These are phyloP conservation scores for Limonius californicus DNA, from an alignment of 1,140 invertebrate species.

Conservation along the genomic window DNA sequence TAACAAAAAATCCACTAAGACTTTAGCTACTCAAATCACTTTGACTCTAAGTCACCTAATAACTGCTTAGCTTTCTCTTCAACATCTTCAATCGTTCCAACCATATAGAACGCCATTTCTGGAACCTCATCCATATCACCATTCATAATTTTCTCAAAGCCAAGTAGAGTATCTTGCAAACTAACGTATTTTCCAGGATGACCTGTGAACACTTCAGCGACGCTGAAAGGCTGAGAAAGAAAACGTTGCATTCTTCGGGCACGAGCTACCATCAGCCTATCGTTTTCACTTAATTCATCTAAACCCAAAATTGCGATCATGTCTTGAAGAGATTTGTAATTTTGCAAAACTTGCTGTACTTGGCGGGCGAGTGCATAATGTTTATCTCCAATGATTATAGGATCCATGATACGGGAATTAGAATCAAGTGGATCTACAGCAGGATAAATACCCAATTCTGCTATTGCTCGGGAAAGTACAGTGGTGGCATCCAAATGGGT, in stretches of 20 bases:
- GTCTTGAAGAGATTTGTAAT: conserved; percentile 95
- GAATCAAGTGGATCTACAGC: conserved; percentile 98
- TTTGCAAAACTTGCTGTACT: conserved; percentile 96
- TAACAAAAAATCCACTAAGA: too few species aligned
- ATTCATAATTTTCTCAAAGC: conserved; percentile 77
- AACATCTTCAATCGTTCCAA: conserved; percentile 96
- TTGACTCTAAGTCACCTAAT: too few species aligned
- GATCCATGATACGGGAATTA: conserved; percentile 97
- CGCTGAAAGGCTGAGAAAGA: conserved; percentile 98
- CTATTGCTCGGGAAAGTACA: conserved; percentile 96
- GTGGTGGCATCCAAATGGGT: conserved; percentile 99
- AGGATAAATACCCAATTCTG: conserved; percentile 92
- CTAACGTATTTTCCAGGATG: conserved; percentile 90
- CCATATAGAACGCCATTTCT: conserved; percentile 99
- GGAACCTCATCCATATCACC: conserved; percentile 95
- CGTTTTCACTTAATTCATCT: conserved; percentile 99
- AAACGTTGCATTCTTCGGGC: conserved; percentile 98
- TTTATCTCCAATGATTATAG: conserved; percentile 91
- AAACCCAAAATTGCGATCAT: conserved; percentile 99
- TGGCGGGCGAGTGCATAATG: conserved; percentile 95
- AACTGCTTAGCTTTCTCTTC: conserved; percentile 91
- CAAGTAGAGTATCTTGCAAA: conserved; percentile 83
- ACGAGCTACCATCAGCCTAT: conserved; percentile 93
- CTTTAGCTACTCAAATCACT: too few species aligned
- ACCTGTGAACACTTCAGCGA: conserved; percentile 92